Evolutionary conservation across 2,113 vertebrate genomes (phyloP).

Genomic region (Nannobrachium achirus): DNA sequence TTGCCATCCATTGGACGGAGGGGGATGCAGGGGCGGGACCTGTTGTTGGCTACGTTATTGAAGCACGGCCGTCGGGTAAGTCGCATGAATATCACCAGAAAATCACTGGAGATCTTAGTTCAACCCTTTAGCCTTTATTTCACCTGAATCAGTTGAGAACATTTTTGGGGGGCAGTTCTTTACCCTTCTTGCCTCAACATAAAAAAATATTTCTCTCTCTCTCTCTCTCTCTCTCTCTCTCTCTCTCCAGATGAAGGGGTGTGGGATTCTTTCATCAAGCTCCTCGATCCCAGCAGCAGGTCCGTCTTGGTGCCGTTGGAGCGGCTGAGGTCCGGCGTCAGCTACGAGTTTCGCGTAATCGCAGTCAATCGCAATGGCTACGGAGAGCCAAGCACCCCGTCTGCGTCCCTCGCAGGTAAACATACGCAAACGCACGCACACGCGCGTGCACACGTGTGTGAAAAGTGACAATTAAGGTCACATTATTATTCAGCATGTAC

Average conservation of each 20-base stretch:
- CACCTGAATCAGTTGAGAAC: not conserved
- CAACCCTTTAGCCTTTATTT: not conserved
- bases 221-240: conserved; percentile 14
- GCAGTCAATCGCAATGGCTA: conserved; percentile 91
- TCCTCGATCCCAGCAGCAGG: conserved; percentile 84
- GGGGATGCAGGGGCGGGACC: conserved; percentile 82
- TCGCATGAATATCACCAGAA: no score
- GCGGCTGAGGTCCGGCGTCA: conserved; percentile 88
- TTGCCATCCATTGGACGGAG: conserved; percentile 89
- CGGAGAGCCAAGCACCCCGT: conserved; percentile 91
- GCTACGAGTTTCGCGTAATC: conserved; percentile 94
- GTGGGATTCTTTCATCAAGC: conserved; percentile 93
- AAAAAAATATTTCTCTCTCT: not conserved
- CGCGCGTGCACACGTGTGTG: no score
- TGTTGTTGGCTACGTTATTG: conserved; percentile 88
- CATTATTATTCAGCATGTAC: no score
- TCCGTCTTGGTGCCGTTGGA: conserved; percentile 88
- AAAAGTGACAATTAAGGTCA: no score
- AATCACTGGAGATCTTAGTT: no score
- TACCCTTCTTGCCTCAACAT: no score
- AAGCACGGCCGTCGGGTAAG: conserved; percentile 92
- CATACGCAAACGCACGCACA: not conserved
- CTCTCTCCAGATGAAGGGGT: conserved; percentile 88
- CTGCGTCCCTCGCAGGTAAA: conserved; percentile 89
- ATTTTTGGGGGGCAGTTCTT: no score